Evolutionary conservation across 2,888 invertebrate species (phyloP).

Genomic region (Drosophila pegasa): DNA sequence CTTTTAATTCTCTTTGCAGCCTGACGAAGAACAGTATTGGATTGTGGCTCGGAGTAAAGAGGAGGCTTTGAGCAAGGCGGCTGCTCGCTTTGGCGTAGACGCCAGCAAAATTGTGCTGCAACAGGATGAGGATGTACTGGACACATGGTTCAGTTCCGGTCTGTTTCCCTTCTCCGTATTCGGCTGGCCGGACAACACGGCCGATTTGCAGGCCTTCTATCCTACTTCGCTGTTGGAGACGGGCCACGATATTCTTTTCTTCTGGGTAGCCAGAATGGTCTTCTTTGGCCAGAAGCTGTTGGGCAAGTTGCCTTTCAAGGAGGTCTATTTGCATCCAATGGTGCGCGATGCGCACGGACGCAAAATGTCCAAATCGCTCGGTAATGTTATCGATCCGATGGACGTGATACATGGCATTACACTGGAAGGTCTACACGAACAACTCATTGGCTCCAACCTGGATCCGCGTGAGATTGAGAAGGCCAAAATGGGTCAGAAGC

Average conservation of each 20-base stretch:
- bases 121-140: constrained; percentile 98
- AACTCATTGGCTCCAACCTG: constrained; percentile 91
- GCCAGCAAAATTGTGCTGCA: constrained; percentile 87
- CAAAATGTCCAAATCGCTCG: constrained; percentile 99
- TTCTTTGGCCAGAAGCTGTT: constrained; percentile 97
- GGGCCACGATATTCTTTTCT: constrained; percentile 99
- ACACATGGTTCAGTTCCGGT: constrained; percentile 99
- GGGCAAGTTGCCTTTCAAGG: constrained; percentile 95
- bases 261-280: constrained; percentile 99
- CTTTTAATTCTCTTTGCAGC: constrained; percentile 45
- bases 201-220: constrained; percentile 92
- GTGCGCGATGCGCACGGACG: constrained; percentile 98
- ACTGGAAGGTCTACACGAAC: constrained; percentile 91
- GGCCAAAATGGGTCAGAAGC: constrained; percentile 90
- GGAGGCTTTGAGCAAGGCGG: constrained; percentile 93
- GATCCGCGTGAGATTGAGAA: constrained; percentile 93
- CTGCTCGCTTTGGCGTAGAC: constrained; percentile 87
- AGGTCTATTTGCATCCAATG: constrained; percentile 98
- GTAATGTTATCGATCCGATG: constrained; percentile 98
- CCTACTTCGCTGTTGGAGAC: constrained; percentile 97
- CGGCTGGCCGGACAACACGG: constrained; percentile 96
- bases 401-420: constrained; percentile 96
- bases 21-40: constrained; percentile 89
- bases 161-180: constrained; percentile 98
- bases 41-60: constrained; percentile 90